Evolutionary conservation across 64 coral and sea anemone species (phyloP), one percentile per base, ranked within the genome.

Genomic region (Montipora foliosa): DNA sequence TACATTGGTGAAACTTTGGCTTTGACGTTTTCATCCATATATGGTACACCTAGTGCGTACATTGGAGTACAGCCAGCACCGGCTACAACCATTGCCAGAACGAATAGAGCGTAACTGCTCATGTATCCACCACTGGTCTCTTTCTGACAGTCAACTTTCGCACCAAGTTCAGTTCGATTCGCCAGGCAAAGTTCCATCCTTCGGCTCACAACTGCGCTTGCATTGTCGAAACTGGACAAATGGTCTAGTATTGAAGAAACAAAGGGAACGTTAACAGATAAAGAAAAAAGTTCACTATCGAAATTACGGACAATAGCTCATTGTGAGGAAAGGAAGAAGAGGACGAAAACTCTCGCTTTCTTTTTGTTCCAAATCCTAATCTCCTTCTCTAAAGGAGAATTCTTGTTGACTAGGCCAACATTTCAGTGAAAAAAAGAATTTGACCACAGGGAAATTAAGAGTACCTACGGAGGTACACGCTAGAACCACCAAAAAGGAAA

Each of bases 1-100:
- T 96, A 96, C 85, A 96, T 92, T 1, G 94, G 90, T 9, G 87
- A 69, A 53, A 68, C 52, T 59, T 96, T 87, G 10, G 81, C 49
- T 50, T 60, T 96, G 49, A 96, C 84, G 70, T 96, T 96, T 47
- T 96, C 90, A 68, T 96, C 94, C 53, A 96, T n/a, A 84, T 96
- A 93, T 11, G 94, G 94, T 6, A 93, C 74, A 58, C 90, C 94
- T 62, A 96, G 52, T 22, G 82, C 87, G 37, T 67, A 53, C 86
- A 96, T 82, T 47, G 94, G 94, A 47, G 94, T 88, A 19, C 77
- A 78, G 46, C 90, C 94, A 5, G 55, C 75, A 2, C 94, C 94
- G 12, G 87, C 78, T 24, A 96, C 85, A 61, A 93, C 73, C 94
- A 96, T 96, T 21, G 90, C 90, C 52, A 96, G 6, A 48, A 92